Conservation (phyloP, 1,140 invertebrate genomes). For the Zophobas atratus region DNA sequence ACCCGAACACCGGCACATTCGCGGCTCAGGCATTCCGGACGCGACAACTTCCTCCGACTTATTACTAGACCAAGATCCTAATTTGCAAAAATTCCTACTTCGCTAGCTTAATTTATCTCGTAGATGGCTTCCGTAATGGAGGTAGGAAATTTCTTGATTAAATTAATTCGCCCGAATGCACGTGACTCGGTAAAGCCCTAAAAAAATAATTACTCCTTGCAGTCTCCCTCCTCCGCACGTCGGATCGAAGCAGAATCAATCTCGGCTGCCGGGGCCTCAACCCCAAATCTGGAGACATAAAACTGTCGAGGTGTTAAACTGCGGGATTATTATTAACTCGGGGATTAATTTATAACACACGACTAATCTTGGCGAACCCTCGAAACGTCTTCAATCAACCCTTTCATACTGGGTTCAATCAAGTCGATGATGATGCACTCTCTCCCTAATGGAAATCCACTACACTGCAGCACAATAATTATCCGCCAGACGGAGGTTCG, state of each 20-base stretch:
- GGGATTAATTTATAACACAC: slow-evolving; percentile 15
- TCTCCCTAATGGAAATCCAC: background rate
- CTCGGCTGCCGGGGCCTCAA: background rate
- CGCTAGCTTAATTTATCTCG: no score
- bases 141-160: no score
- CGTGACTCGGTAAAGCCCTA: no score
- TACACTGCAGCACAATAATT: no score
- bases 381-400: background rate
- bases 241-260: background rate
- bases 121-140: no score
- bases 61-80: background rate
- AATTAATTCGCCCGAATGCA: no score
- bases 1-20: no score
- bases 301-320: slow-evolving; percentile 17
- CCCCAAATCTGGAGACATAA: background rate
- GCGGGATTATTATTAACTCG: slow-evolving; percentile 9
- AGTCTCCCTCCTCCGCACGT: background rate
- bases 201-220: no score
- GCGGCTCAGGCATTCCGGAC: no score
- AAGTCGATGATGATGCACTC: background rate
- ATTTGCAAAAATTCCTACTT: background rate
- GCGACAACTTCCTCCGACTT: no score
- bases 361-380: background rate
- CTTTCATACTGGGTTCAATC: background rate
- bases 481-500: no score